These are phyloP conservation scores for Chloropsis cyanopogon DNA, from an alignment of 2,113 vertebrate species.

Conservation along the genomic window DNA sequence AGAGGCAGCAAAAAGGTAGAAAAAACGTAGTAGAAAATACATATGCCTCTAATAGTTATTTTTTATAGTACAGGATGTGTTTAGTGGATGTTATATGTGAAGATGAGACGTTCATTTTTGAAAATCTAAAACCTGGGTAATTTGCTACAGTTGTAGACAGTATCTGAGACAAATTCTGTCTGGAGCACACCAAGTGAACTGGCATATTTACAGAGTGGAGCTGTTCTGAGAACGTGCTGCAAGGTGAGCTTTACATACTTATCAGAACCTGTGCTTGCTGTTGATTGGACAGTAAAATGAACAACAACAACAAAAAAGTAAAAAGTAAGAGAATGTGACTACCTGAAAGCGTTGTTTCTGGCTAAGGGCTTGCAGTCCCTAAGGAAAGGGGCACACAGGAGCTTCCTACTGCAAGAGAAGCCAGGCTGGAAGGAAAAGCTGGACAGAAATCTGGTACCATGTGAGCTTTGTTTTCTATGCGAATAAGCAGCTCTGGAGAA, in stretches of 20 bases:
- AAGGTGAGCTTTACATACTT: neutral
- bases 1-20: neutral
- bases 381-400: neutral
- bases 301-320: no score
- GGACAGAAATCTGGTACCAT: neutral
- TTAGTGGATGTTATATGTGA: neutral
- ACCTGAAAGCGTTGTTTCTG: neutral
- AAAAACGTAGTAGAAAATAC: neutral
- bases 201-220: neutral
- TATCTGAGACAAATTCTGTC: neutral
- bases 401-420: neutral
- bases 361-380: neutral
- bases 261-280: neutral
- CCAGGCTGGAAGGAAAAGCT: neutral
- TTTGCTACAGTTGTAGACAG: neutral
- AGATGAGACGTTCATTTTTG: neutral
- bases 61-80: neutral
- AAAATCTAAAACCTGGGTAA: neutral
- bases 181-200: neutral
- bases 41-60: neutral
- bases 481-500: neutral
- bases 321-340: neutral
- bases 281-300: neutral
- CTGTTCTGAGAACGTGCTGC: neutral
- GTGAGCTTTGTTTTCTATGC: accelerated